Base-by-base conservation (phyloP, 2,797 vertebrate species). In the Onychomys arenicola region DNA sequence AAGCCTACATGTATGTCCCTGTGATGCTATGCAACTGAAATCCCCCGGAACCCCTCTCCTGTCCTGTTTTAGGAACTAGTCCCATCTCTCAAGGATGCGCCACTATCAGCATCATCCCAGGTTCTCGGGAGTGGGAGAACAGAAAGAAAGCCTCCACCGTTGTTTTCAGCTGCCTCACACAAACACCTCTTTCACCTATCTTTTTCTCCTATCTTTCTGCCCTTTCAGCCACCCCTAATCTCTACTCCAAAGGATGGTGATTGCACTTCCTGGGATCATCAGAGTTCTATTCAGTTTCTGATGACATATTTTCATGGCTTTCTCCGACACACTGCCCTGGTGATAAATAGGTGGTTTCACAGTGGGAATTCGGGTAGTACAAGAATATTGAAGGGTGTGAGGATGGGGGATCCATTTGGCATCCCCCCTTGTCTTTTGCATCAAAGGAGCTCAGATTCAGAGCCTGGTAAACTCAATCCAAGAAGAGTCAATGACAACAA, bases 401-500 rank as follows among this genome's bases (percentile, higher is more conserved):
- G 23, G 17, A 46, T 14, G 3, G 1, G 23, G 19, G 23, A 57
- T 21, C 27, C 16, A 29, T 59, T 84, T 89, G 92, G 81, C 82
- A 84, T 40, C n/a, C n/a, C 69, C 19, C 61, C 76, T 25, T 57
- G 46, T 91, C 89, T 91, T 76, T 59, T 71, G 29, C 92, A 94
- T 55, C 96, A 71, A 80, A 97, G 86, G 37, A 92, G 11, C 73
- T 89, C 73, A 46, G 81, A 84, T 77, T 89, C 84, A 88, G 91
- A 94, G 93, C n/a, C 94, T 94, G 91, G 88, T 71, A 97, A 96
- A 96, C 87, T 90, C 76, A 43, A 92, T 75, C 97, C 93, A 93
- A 86, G 46, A 95, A 95, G 81, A 91, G 96, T 95, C 96, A 92
- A 89, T 61, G 88, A 94, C 95, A 94, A 96, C 37, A 93, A 94